Conservation (phyloP, 2,888 invertebrate species). For the Drosophila atroscutellata region DNA sequence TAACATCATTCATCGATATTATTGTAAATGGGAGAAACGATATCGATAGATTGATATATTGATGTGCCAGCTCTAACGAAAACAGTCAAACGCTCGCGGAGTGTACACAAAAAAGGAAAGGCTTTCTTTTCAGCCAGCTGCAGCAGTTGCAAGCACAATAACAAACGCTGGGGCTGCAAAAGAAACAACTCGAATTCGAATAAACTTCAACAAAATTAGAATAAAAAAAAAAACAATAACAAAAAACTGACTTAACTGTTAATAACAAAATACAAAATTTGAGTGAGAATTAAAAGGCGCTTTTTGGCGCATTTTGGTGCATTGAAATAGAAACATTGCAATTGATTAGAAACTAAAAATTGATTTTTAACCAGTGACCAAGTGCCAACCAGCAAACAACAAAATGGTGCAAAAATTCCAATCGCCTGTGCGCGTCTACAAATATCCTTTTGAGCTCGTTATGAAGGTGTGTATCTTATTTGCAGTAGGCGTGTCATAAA, state of each 20-base stretch:
- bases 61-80: constrained; percentile 13
- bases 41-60: constrained; percentile 25
- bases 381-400: constrained; percentile 44
- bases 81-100: constrained; percentile 45
- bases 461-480: constrained; percentile 92
- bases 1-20: constrained; percentile 25
- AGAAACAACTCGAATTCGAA: constrained; percentile 15
- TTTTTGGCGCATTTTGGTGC: constrained; percentile 35
- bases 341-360: constrained; percentile 40
- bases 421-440: constrained; percentile 97
- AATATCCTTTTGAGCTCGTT: constrained; percentile 97
- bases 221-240: constrained; percentile 4
- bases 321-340: constrained; percentile 42
- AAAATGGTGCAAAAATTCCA: constrained; percentile 98
- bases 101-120: constrained; percentile 62
- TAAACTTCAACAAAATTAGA: constrained; percentile 16
- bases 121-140: constrained; percentile 65
- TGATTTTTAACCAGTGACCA: constrained; percentile 66
- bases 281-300: constrained; percentile 33
- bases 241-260: constrained; percentile 12
- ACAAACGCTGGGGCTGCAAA: constrained; percentile 59
- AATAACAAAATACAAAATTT: constrained; percentile 29
- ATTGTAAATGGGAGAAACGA: neutral
- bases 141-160: constrained; percentile 57
- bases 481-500: constrained; percentile 51